Evolutionary conservation across 2,888 invertebrate genomes (phyloP).

Genomic region (Tetrapedia diversipes): DNA sequence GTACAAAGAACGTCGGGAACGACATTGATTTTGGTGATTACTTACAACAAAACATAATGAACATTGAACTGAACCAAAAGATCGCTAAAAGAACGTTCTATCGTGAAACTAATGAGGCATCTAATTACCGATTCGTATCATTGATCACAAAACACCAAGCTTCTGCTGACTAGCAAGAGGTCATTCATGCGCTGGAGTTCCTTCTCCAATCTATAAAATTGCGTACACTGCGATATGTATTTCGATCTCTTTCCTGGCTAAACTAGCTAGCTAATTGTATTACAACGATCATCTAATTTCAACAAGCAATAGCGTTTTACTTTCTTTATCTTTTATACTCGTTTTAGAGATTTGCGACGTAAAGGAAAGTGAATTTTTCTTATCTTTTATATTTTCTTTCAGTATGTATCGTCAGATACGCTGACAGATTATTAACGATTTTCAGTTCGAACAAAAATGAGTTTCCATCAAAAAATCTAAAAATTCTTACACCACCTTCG

Average conservation of each 20-base stretch:
- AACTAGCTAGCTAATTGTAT: background rate
- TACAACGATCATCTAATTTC: background rate
- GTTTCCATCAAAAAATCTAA: no score
- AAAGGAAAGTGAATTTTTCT: no score
- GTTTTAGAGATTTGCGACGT: background rate
- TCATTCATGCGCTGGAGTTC: constrained; percentile 76
- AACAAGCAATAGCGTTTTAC: background rate
- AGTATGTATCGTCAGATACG: no score
- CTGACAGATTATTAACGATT: no score
- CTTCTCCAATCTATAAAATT: constrained; percentile 79
- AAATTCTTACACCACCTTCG: no score
- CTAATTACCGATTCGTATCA: constrained; percentile 60
- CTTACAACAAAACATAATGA: constrained; percentile 32
- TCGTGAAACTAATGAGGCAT: constrained; percentile 43
- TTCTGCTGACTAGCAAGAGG: constrained; percentile 62
- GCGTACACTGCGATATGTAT: constrained; percentile 49
- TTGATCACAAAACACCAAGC: constrained; percentile 62
- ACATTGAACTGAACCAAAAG: constrained; percentile 29
- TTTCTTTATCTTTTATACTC: background rate
- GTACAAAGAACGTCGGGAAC: background rate
- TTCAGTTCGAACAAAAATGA: no score
- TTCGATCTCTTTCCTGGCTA: background rate
- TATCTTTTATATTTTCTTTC: no score
- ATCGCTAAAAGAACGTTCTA: constrained; percentile 24
- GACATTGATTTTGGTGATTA: background rate